These are phyloP conservation scores for Drosophila bipectinata DNA, from an alignment of 1,140 invertebrate genomes.

Conservation along the genomic window DNA sequence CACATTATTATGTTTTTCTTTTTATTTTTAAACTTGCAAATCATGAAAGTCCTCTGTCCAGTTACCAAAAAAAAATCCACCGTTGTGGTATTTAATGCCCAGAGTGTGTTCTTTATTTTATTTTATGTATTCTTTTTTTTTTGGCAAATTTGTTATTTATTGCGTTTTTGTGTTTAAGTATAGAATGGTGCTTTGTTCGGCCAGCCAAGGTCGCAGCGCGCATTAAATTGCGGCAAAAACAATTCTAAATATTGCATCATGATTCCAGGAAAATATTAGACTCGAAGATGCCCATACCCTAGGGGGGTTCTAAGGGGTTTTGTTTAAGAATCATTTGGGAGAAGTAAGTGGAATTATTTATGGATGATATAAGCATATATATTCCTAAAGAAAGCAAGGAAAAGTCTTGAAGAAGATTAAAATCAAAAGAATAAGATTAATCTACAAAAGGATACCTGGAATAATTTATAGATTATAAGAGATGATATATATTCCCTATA, in stretches of 20 bases:
- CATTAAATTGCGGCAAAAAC: slow-evolving; percentile 55
- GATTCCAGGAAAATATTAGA: slow-evolving; percentile 9
- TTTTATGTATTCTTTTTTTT: slow-evolving; percentile 12
- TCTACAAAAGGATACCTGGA: too few species aligned
- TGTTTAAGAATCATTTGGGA: neutral
- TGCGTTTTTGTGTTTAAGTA: slow-evolving; percentile 44
- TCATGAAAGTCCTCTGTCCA: neutral
- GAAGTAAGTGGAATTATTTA: neutral
- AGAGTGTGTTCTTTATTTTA: slow-evolving; percentile 1
- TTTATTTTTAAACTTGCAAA: slow-evolving; percentile 6
- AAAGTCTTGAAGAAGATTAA: too few species aligned
- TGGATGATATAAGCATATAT: too few species aligned
- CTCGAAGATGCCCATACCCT: slow-evolving; percentile 5
- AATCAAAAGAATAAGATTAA: too few species aligned
- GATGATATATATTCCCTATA: too few species aligned
- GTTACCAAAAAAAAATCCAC: neutral
- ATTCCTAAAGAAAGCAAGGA: too few species aligned
- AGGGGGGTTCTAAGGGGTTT: neutral
- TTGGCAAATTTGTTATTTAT: slow-evolving; percentile 60
- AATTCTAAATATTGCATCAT: slow-evolving; percentile 76
- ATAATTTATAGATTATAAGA: too few species aligned
- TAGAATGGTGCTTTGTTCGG: slow-evolving; percentile 72
- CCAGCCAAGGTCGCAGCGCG: slow-evolving; percentile 51
- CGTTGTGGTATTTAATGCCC: neutral
- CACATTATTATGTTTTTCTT: neutral